Conservation (phyloP, 2,797 vertebrate genomes). For the Octomys mimax region DNA sequence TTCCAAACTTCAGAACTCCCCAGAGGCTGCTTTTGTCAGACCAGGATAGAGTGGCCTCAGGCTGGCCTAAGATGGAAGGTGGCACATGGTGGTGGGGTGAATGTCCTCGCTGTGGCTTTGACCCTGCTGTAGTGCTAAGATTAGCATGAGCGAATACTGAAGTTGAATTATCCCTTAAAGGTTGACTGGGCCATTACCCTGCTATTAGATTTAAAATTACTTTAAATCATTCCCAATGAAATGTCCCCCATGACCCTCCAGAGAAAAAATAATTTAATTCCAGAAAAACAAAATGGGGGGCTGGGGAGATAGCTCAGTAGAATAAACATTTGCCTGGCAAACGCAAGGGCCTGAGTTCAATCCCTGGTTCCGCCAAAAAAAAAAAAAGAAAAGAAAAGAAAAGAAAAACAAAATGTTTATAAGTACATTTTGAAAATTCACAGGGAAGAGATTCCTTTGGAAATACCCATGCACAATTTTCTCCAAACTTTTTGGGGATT, state of each 20-base stretch:
- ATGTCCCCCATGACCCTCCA: not conserved
- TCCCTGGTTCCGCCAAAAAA: too few species aligned
- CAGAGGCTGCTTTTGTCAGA: not conserved
- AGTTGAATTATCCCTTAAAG: not conserved
- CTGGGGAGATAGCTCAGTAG: too few species aligned
- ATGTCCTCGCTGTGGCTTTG: not conserved
- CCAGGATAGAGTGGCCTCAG: not conserved
- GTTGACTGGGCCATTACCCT: not conserved
- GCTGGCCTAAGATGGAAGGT: not conserved
- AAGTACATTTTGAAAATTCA: conserved; percentile 31
- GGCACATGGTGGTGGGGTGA: too few species aligned
- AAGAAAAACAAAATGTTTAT: not conserved
- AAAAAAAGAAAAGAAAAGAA: too few species aligned
- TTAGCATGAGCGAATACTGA: not conserved
- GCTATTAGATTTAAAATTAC: conserved; percentile 29
- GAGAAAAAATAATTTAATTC: conserved; percentile 36
- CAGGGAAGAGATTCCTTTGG: not conserved
- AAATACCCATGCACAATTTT: not conserved
- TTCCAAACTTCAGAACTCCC: not conserved
- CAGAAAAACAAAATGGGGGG: not conserved
- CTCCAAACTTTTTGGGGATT: not conserved
- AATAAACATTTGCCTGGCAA: too few species aligned
- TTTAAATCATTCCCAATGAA: conserved; percentile 19
- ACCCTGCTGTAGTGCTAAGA: not conserved
- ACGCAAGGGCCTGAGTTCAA: too few species aligned